phyloP scores from a whole-genome alignment of 1,140 invertebrate genomes.

The Portunus trituberculatus region DNA sequence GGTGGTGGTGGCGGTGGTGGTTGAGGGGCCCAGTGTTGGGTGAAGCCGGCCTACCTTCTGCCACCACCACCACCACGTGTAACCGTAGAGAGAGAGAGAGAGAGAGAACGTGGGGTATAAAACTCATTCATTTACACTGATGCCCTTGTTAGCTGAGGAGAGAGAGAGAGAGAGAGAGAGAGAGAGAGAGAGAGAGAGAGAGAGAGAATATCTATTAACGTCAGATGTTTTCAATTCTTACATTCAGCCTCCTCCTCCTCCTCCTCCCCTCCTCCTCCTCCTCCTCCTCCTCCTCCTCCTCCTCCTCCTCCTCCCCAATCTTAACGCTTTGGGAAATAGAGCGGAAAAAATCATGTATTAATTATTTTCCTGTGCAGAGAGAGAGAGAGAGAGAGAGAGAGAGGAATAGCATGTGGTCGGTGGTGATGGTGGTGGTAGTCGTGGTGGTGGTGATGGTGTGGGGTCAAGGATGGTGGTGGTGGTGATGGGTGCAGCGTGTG shows the following conservation, averaged over 20 bases:
- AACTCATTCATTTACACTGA: too few species aligned
- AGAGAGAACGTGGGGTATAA: too few species aligned
- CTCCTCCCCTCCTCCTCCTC: neutral
- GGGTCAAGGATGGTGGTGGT: neutral
- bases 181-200: too few species aligned
- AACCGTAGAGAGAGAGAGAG: neutral
- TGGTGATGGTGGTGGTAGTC: neutral
- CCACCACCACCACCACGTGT: constrained; percentile 11
- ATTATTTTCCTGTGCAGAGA: neutral
- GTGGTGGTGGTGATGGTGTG: neutral
- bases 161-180: too few species aligned
- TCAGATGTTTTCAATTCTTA: constrained; percentile 5
- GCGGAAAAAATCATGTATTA: neutral
- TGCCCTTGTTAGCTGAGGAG: too few species aligned
- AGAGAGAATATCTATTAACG: neutral
- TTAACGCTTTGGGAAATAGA: neutral
- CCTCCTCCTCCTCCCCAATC: neutral
- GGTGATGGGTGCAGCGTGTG: neutral
- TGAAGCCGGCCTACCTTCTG: neutral
- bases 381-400: constrained; percentile 54
- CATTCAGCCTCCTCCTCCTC: neutral
- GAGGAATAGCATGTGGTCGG: neutral
- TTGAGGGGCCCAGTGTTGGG: neutral
- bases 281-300: neutral
- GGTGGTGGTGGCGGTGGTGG: constrained; percentile 5